Conservation (phyloP, 2,888 invertebrate species). For the Plebejus anna region DNA sequence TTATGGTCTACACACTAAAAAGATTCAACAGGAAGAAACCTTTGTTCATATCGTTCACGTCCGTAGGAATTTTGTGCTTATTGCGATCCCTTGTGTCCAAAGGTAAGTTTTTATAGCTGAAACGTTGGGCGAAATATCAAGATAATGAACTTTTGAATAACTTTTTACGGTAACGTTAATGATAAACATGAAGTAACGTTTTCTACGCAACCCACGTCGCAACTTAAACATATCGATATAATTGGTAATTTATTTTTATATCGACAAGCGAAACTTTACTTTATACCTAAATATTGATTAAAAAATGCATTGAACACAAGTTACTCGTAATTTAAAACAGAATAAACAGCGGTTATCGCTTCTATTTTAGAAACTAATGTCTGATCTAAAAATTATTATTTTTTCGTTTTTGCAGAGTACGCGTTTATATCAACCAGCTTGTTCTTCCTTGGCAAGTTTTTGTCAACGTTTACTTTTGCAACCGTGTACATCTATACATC, state of each 20-base stretch:
- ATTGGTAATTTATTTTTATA: not conserved
- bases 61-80: constrained; percentile 75
- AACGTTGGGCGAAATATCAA: not conserved
- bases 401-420: constrained; percentile 35
- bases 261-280: too few relatives aligned
- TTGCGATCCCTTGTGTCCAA: constrained; percentile 73
- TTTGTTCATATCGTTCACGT: constrained; percentile 66
- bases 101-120: constrained; percentile 49
- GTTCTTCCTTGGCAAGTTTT: constrained; percentile 44
- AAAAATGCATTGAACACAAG: too few relatives aligned
- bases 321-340: too few relatives aligned
- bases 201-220: not conserved
- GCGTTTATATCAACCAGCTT: constrained; percentile 43
- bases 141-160: not conserved
- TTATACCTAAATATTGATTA: too few relatives aligned
- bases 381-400: not conserved
- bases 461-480: constrained; percentile 43
- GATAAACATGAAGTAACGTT: not conserved
- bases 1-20: constrained; percentile 72
- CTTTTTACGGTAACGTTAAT: not conserved
- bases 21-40: constrained; percentile 73
- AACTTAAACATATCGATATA: not conserved
- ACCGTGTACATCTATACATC: constrained; percentile 51
- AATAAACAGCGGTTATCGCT: too few relatives aligned
- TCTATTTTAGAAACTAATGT: too few relatives aligned